Base-by-base conservation (phyloP, 2,113 vertebrate species). In the Leucosticte australis region DNA sequence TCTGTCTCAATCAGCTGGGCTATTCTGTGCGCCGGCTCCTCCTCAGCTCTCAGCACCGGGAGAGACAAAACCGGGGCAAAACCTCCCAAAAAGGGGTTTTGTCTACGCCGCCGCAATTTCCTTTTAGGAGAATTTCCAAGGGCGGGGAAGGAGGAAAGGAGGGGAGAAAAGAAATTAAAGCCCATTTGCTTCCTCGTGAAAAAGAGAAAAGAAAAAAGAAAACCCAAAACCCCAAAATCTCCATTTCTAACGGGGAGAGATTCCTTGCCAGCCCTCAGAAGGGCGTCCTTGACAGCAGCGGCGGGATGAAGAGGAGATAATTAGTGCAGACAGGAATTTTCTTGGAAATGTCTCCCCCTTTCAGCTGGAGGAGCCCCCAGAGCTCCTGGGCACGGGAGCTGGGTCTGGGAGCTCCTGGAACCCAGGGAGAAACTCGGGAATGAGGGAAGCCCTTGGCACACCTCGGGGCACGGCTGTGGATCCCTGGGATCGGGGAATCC, bases 1-100 rank as follows among this genome's bases (percentile, higher is more conserved):
- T 97, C 97, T 98, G 97, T 87, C 96, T 95, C 94, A 95, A 95
- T 96, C 97, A 97, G 92, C 93, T 82, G 94, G 46, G 78, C 60
- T 79, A 91, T 97, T 92, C 95, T 87, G 17, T 14, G 46, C 0
- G 31, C 21, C 64, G 12, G 85, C 90, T 46, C 88, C 92, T 89
- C 93, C 69, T 47, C 81, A 12, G 82, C 90, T 53, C 86, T 77
- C 55, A 80, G 89, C 64, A 0, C 31, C 1, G 42, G 15, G 22
- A 65, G 75, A 88, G 55, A 95, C 87, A 93, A 95, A 96, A 94
- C 94, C 80, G 11, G 89, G 94, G 75, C 62, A 18, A 67, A 50
- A 69, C 10, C 73, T 87, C 75, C 74, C 59, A 37, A 85, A 89
- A 80, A 55, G 31, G 24, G n/a, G 65, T 67, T 94, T 88, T 92